phyloP scores from a whole-genome alignment of 2,797 vertebrate species.

The Cygnus olor region DNA sequence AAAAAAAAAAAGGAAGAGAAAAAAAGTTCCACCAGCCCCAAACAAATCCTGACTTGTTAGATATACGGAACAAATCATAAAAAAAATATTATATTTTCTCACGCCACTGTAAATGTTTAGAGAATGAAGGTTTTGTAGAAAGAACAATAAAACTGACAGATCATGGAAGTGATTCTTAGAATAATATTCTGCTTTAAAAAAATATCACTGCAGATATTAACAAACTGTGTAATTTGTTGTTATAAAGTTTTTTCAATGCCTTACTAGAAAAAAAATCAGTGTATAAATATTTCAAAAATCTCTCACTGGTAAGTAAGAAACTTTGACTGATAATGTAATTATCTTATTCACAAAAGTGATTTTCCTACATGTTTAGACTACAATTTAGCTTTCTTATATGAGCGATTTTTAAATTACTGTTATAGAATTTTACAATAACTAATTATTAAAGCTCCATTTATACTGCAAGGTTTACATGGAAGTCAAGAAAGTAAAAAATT shows the following conservation, averaged over 20 bases:
- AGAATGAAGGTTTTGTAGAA: background rate
- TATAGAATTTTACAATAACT: background rate
- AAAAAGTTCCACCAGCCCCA: accelerated
- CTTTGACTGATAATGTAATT: background rate
- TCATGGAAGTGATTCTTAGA: background rate
- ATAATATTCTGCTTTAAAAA: background rate
- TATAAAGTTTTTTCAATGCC: background rate
- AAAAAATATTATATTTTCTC: background rate
- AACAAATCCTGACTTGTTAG: background rate
- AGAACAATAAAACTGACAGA: background rate
- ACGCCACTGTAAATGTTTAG: background rate
- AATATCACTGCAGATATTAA: background rate
- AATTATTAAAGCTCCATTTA: background rate
- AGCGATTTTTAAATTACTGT: background rate
- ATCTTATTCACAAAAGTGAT: background rate
- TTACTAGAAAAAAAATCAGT: background rate
- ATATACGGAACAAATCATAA: background rate
- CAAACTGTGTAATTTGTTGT: background rate
- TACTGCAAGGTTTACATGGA: background rate
- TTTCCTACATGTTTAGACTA: background rate
- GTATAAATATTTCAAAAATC: background rate
- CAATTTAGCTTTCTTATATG: background rate
- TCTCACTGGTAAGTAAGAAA: background rate
- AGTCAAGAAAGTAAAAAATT: background rate
- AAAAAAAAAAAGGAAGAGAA: background rate